These are phyloP conservation scores for Hassar affinis DNA, from an alignment of 2,113 vertebrate species.

Conservation along the genomic window DNA sequence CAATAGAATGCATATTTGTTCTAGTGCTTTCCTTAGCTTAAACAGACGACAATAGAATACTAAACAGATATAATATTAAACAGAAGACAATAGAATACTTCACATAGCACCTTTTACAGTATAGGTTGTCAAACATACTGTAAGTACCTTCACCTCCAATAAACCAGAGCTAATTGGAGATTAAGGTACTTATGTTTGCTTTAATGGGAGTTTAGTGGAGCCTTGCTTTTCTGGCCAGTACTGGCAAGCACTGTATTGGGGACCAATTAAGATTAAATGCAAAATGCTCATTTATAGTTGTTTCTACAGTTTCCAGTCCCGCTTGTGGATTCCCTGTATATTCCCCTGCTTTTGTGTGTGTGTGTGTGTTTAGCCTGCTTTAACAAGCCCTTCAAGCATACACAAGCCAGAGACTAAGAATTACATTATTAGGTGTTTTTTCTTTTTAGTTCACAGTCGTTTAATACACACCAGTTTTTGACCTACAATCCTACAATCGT, in stretches of 20 bases:
- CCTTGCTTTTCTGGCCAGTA: neutral
- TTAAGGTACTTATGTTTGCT: neutral
- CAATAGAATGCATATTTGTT: neutral
- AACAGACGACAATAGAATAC: neutral
- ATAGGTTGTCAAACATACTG: neutral
- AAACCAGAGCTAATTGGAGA: neutral
- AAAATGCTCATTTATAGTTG: neutral
- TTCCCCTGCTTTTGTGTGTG: neutral
- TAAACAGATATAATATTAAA: too few relatives aligned
- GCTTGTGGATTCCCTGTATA: neutral
- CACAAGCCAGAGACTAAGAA: slow-evolving; percentile 2
- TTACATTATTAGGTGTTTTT: slow-evolving; percentile 6
- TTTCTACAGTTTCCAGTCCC: neutral
- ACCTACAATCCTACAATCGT: neutral
- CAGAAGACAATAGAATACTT: neutral
- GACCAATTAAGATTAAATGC: neutral
- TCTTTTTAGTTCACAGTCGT: neutral
- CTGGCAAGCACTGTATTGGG: neutral
- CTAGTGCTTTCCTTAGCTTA: neutral
- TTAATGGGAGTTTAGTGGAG: neutral
- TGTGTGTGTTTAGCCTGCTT: neutral
- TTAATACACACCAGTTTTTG: slow-evolving; percentile 39
- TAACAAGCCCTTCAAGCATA: slow-evolving; percentile 18
- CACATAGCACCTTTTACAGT: neutral
- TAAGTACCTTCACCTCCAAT: neutral